phyloP scores from a whole-genome alignment of 2,888 invertebrate genomes.

The Drosophila kambysellisi region DNA sequence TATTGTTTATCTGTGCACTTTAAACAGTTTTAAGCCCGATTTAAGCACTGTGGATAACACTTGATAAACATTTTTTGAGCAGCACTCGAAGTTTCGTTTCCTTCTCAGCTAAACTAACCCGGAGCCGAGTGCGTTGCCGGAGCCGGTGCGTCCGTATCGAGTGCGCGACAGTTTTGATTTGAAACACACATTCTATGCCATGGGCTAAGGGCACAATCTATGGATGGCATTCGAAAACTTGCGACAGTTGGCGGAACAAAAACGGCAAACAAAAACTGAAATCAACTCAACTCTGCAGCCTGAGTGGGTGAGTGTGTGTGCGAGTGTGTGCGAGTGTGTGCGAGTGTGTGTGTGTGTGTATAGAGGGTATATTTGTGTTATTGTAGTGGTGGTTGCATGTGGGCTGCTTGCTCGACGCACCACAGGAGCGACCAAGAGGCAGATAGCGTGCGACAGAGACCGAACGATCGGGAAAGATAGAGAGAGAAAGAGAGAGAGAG shows the following conservation, averaged over 20 bases:
- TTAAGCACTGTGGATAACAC: constrained; percentile 32
- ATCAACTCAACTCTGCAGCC: constrained; percentile 32
- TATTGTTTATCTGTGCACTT: constrained; percentile 4
- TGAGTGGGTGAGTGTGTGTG: constrained; percentile 15
- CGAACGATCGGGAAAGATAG: constrained; percentile 11
- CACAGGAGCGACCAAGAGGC: constrained; percentile 49
- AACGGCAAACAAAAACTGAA: constrained; percentile 72
- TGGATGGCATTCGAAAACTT: constrained; percentile 75
- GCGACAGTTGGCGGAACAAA: constrained; percentile 76
- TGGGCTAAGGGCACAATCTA: constrained; percentile 53
- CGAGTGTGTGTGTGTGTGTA: constrained; percentile 32
- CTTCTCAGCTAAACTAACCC: constrained; percentile 22
- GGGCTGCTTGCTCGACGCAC: constrained; percentile 32
- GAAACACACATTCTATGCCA: constrained; percentile 58
- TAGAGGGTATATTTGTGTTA: constrained; percentile 48
- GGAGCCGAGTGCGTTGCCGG: constrained; percentile 42
- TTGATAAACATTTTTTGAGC: constrained; percentile 33
- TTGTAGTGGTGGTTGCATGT: constrained; percentile 75
- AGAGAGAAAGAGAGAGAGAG: constrained; percentile 23
- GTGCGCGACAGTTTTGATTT: constrained; percentile 81
- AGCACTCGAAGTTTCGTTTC: constrained; percentile 30
- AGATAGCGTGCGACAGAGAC: constrained; percentile 22
- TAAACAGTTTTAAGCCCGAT: constrained; percentile 6
- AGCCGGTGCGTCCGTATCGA: constrained; percentile 78
- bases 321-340: constrained; percentile 33